Conservation (phyloP, 2,797 vertebrate genomes). For the Sitta carolinensis region DNA sequence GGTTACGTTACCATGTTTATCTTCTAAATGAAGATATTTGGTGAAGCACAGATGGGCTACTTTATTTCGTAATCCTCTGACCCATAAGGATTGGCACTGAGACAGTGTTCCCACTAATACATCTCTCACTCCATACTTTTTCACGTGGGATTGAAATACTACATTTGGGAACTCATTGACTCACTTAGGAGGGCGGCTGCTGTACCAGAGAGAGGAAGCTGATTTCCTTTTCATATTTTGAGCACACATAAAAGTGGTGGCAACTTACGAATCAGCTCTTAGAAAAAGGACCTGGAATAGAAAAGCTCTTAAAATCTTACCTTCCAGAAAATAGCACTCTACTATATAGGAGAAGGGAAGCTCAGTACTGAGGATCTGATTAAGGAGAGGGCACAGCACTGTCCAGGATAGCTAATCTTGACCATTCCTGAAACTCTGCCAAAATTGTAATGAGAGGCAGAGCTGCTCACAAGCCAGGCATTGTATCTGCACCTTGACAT, state of each 20-base stretch:
- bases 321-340: neutral
- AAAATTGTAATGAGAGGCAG: neutral
- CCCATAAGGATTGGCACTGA: slow-evolving; percentile 24
- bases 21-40: slow-evolving; percentile 8
- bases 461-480: neutral
- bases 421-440: neutral
- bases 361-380: neutral
- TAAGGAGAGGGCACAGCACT: neutral
- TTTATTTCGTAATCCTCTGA: slow-evolving; percentile 25
- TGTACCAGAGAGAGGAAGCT: slow-evolving; percentile 13
- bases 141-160: neutral
- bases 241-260: neutral
- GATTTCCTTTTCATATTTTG: slow-evolving; percentile 6
- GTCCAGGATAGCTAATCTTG: neutral
- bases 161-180: slow-evolving; percentile 5
- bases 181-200: neutral
- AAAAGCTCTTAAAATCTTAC: neutral
- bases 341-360: neutral
- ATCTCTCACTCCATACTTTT: slow-evolving; percentile 4
- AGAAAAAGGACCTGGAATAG: neutral
- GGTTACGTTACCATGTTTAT: neutral
- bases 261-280: neutral
- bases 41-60: slow-evolving; percentile 38
- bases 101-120: neutral
- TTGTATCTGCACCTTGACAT: neutral